phyloP scores from a whole-genome alignment of 92 coral and sea anemone species.

The Bergia puertoricense region DNA sequence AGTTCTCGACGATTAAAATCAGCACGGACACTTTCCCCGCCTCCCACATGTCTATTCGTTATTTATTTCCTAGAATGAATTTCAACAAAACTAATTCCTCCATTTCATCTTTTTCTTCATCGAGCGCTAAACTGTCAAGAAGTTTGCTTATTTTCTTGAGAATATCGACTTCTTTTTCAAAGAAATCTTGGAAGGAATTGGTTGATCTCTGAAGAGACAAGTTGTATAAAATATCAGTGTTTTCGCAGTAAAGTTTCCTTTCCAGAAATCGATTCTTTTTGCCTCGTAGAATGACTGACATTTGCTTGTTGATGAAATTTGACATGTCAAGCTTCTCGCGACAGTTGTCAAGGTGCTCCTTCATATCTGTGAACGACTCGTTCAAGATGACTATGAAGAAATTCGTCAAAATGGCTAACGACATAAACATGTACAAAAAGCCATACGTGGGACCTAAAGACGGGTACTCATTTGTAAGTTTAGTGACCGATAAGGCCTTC shows the following conservation, averaged over 20 bases:
- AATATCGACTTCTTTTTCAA: neutral
- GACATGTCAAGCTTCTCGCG: constrained; percentile 52
- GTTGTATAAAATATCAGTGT: neutral
- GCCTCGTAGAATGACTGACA: neutral
- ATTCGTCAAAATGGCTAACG: constrained; percentile 39
- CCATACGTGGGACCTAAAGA: constrained; percentile 39
- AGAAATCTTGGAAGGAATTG: neutral
- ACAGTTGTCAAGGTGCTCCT: constrained; percentile 20
- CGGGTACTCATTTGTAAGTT: constrained; percentile 27
- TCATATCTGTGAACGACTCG: constrained; percentile 49
- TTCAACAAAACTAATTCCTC: neutral
- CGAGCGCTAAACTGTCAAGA: neutral
- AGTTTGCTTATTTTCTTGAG: neutral
- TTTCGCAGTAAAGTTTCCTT: neutral
- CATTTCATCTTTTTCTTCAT: neutral
- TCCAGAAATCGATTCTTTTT: neutral
- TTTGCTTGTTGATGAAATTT: constrained; percentile 22
- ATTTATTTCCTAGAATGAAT: neutral
- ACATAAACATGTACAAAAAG: constrained; percentile 11
- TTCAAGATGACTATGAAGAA: constrained; percentile 45
- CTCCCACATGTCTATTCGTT: no score
- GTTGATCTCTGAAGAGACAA: no score
- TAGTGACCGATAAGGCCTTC: constrained; percentile 43
- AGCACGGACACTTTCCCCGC: no score
- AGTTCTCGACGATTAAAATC: no score